Evolutionary conservation across 2,888 invertebrate species (phyloP).

Genomic region (Dicycla oo): DNA sequence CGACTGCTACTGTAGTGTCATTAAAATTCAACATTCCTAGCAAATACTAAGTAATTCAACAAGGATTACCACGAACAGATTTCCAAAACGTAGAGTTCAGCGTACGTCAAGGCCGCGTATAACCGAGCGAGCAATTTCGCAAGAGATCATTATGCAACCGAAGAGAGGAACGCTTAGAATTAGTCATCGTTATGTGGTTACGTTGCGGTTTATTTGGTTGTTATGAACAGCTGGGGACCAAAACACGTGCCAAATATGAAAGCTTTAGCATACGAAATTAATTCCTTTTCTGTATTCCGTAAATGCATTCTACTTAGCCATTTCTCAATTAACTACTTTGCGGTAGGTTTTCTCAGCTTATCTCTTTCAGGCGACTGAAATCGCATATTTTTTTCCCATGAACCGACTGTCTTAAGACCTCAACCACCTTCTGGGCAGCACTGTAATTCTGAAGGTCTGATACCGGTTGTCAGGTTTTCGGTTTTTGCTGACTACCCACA

Average conservation of each 20-base stretch:
- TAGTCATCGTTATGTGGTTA: conserved; percentile 29
- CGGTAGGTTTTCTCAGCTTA: neutral
- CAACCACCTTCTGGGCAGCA: neutral
- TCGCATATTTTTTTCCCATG: no score
- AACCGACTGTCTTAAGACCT: no score
- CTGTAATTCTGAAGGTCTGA: neutral
- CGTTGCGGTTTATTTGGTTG: conserved; percentile 28
- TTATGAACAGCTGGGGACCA: conserved; percentile 16
- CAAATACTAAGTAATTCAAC: conserved; percentile 11
- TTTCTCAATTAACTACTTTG: neutral
- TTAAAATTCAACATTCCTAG: conserved; percentile 7
- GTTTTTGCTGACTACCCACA: neutral
- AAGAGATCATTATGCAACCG: conserved; percentile 54
- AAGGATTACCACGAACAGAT: conserved; percentile 20
- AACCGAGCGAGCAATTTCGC: conserved; percentile 42
- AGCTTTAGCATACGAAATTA: neutral
- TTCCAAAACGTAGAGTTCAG: conserved; percentile 36
- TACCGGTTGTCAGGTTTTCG: neutral
- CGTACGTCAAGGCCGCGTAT: conserved; percentile 52
- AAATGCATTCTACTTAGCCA: neutral
- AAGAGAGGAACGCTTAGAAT: conserved; percentile 32
- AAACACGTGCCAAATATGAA: conserved; percentile 12
- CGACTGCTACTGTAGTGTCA: neutral
- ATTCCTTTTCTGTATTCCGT: neutral
- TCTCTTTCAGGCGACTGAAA: neutral